Percentiles rank a stretch among this genome's conserved stretches.
Evolutionary conservation across 2,113 vertebrate species (phyloP).

Genomic region (Uria aalge): DNA sequence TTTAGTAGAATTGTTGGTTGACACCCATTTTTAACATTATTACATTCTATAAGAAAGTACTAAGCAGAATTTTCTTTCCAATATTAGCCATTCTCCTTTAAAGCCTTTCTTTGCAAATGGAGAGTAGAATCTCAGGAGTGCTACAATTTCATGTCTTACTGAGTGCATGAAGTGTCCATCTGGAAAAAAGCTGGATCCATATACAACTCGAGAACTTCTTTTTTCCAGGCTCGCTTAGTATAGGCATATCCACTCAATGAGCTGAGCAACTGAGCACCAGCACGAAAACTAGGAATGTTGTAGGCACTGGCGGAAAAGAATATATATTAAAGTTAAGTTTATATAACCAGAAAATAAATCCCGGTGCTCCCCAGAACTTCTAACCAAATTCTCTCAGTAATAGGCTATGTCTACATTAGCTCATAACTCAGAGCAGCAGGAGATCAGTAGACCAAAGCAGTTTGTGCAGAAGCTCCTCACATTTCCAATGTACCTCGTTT

Average conservation of each 20-base stretch:
- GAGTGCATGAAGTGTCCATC: conserved; percentile 89
- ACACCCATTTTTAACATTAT: background rate
- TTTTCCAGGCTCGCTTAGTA: conserved; percentile 95
- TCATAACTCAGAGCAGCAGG: background rate
- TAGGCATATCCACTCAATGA: conserved; percentile 96
- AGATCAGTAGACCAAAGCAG: background rate
- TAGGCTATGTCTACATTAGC: background rate
- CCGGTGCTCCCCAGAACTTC: background rate
- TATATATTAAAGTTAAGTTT: background rate
- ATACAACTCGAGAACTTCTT: conserved; percentile 91
- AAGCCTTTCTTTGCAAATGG: background rate
- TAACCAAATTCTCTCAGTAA: background rate
- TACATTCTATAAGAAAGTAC: background rate
- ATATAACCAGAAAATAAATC: background rate
- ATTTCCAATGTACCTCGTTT: background rate
- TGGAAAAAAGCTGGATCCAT: conserved; percentile 97
- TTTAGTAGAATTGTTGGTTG: background rate
- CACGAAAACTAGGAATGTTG: conserved; percentile 93
- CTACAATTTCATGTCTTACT: conserved; percentile 73
- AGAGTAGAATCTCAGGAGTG: background rate
- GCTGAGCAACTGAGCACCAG: conserved; percentile 89
- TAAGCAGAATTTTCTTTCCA: background rate
- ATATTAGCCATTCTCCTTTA: background rate
- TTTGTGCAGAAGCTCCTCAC: background rate
- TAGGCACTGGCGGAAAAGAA: conserved; percentile 78